These are phyloP conservation scores for Eurytemora carolleeae DNA, from an alignment of 1,140 invertebrate genomes.

Conservation along the genomic window DNA sequence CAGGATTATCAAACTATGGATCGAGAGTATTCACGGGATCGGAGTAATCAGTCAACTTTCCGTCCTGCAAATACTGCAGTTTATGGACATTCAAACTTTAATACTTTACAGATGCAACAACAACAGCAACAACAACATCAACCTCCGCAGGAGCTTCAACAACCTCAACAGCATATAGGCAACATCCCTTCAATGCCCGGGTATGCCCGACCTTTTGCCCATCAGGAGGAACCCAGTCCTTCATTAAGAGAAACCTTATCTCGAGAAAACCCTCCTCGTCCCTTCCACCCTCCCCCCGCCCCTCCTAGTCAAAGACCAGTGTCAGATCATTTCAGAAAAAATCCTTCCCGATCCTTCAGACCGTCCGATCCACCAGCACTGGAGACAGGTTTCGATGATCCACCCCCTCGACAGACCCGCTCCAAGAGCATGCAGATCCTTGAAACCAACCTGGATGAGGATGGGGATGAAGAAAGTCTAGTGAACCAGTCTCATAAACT, in stretches of 20 bases:
- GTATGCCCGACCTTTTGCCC: constrained; percentile 14
- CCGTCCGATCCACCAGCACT: not conserved
- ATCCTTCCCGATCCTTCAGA: not conserved
- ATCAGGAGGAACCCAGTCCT: not conserved
- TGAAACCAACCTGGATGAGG: constrained; percentile 14
- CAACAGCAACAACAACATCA: not conserved
- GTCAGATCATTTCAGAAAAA: too few relatives aligned
- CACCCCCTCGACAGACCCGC: not conserved
- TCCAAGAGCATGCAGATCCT: constrained; percentile 14
- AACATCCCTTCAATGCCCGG: constrained; percentile 13
- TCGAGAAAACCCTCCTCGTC: not conserved
- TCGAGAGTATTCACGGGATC: constrained; percentile 1
- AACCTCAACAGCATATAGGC: not conserved
- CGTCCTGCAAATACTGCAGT: too few relatives aligned
- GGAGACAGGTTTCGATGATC: constrained; percentile 4
- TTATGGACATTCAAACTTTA: too few relatives aligned
- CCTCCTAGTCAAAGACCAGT: not conserved
- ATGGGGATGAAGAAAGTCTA: not conserved
- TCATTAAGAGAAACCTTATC: too few relatives aligned
- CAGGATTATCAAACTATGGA: not conserved
- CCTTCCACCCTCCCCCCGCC: constrained; percentile 1
- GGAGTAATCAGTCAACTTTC: not conserved
- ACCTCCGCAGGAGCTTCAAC: not conserved
- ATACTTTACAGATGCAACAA: too few relatives aligned
- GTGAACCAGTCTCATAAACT: not conserved